Base-by-base conservation (phyloP, 2,797 vertebrate genomes). In the Chrosomus eos region DNA sequence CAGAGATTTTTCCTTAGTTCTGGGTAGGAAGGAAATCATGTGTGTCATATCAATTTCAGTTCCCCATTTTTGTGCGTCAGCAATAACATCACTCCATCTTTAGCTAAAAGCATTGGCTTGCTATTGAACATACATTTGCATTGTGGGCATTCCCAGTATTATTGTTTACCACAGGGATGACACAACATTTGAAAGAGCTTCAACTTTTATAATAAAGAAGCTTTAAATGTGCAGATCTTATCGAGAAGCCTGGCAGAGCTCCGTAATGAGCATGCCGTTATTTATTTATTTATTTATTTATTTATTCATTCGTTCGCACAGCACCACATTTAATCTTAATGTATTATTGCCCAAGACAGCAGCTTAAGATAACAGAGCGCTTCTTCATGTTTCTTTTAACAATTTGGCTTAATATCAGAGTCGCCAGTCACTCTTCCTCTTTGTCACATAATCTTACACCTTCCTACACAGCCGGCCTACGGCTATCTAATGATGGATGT, bases 371-470 rank as follows among this genome's bases (percentile, higher is more conserved):
- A 82, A 40, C 78, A 14, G 68, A 82, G 40, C 68, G 51, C 53
- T 78, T 55, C 53, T 74, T 81, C 53, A 85, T 85, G 51, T 85
- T 78, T 81, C 80, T 83, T 87, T 67, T 75, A 87, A 86, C 33
- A 80, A 23, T 23, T 58, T 79, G 84, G 84, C 77, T 83, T 83
- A 40, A 43, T 33, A 38, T 81, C 58, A 75, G 81, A 70, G 64
- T 76, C 40, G 36, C 66, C 66, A 84, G 75, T 62, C 64, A 58
- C 19, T 55, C 36, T 53, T 43, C 58, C 26, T 48, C 71, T 76
- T 73, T 71, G 70, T 88, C 66, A 11, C 84, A 80, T 80, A 80
- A 85, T 86, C 77, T 89, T 84, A 83, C 87, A 88, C 88, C 88
- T 88, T 89, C 82, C 85, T 31, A 85, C 73, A 45, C 60, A 64